Evolutionary conservation across 2,797 vertebrate species (phyloP).

Genomic region (Antrozous pallidus): DNA sequence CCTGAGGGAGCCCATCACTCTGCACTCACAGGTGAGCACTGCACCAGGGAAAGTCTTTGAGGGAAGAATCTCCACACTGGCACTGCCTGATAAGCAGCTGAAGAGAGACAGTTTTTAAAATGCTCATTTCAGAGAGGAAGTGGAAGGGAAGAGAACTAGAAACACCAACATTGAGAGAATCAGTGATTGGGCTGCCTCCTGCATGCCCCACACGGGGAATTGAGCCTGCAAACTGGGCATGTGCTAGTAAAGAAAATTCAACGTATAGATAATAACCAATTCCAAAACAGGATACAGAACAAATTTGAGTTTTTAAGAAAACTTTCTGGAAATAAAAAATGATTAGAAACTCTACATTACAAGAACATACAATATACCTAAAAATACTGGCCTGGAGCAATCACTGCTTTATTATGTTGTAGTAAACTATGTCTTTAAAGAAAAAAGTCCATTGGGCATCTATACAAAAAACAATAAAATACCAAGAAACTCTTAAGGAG

Average conservation of each 20-base stretch:
- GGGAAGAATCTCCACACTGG: background rate
- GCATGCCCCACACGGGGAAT: too few species aligned
- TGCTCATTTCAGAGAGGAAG: too few species aligned
- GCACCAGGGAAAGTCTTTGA: background rate
- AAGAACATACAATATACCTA: background rate
- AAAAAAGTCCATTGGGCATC: background rate
- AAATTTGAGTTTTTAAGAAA: background rate
- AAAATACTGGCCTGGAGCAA: background rate
- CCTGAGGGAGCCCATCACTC: background rate
- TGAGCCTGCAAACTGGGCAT: too few species aligned
- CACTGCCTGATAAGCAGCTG: background rate
- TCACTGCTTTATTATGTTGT: background rate
- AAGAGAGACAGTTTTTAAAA: background rate
- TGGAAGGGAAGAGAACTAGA: too few species aligned
- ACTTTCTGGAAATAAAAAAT: background rate
- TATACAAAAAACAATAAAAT: background rate
- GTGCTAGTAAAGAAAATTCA: background rate
- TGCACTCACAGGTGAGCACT: background rate
- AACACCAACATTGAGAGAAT: too few species aligned
- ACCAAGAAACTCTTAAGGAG: background rate
- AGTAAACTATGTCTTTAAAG: background rate
- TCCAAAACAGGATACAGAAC: background rate
- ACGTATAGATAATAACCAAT: background rate
- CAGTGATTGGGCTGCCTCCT: too few species aligned
- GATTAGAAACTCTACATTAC: background rate